Evolutionary conservation across 2,113 vertebrate species (phyloP), one percentile per base, ranked within the genome.

Genomic region (Lathamus discolor): DNA sequence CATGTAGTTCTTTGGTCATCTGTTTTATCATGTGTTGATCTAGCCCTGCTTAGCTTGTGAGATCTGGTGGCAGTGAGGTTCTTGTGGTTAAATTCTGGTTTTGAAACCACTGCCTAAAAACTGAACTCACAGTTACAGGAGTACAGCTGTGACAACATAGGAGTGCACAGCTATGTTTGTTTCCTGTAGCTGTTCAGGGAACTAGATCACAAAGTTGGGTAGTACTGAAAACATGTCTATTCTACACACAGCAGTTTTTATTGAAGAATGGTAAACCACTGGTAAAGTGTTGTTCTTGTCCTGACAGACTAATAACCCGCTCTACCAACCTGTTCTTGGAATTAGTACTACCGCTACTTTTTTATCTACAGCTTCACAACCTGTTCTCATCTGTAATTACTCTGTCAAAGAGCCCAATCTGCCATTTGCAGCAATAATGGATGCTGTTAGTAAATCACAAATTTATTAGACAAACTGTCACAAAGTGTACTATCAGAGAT

Each of bases 301-400:
- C 61, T 70, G 68, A 37, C 51, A 83, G 33, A 37, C 69, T 39
- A 48, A 64, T 43, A 85, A 57, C 23, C 46, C 1, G 2, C 87
- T 64, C 35, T 64, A 90, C 17, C 46, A 74, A 6, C 46, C 68
- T 89, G 54, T 25, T 54, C 23, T 72, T 63, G 76, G 48, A 85
- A 74, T 41, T 68, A 9, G 48, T 74, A 59, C 48, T 41, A 52
- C 33, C n/a, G 23, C 13, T 51, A 48, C 12, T 23, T 86, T 81
- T 92, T 89, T 75, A 92, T 94, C 62, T 85, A n/a, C 68, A 83
- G 64, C 80, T 96, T 94, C 79, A 84, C 72, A 83, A 80, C 69
- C 35, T 91, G 37, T 67, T 92, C 89, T 93, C 86, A 69, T 76
- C 83, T 79, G 37, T 63, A 93, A 95, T 96, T 95, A 61, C 44